Conservation (phyloP, 2,113 vertebrate species). For the Eidolon helvum region DNA sequence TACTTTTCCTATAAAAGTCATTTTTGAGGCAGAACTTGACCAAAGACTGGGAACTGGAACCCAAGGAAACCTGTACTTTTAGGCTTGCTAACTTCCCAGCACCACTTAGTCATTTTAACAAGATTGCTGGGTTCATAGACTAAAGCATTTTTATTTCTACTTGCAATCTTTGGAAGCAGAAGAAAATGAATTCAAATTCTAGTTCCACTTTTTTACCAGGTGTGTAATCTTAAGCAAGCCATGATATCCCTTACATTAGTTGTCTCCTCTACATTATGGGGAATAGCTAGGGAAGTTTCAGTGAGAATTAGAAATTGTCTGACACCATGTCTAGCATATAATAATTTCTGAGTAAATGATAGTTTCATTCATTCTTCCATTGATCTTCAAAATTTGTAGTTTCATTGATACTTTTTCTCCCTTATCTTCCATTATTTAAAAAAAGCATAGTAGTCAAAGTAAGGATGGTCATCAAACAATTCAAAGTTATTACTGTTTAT, state of each 20-base stretch:
- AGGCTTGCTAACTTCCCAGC: neutral
- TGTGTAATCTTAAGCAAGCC: neutral
- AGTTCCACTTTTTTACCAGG: neutral
- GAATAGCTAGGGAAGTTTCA: neutral
- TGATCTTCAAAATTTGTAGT: neutral
- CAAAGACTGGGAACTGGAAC: neutral
- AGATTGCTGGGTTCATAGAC: neutral
- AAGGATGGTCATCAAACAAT: neutral
- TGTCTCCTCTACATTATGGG: neutral
- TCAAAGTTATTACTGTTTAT: constrained; percentile 5
- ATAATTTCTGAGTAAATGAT: neutral
- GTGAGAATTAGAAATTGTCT: neutral
- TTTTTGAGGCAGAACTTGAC: neutral
- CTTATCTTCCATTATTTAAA: neutral
- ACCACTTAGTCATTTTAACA: neutral
- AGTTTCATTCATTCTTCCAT: neutral
- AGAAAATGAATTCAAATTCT: neutral
- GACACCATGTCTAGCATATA: neutral
- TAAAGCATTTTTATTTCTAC: neutral
- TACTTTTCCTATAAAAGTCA: neutral
- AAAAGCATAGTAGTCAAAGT: neutral
- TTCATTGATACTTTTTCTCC: neutral
- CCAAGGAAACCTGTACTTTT: neutral
- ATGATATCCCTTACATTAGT: neutral
- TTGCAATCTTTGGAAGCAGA: neutral